Evolutionary conservation across 2,888 invertebrate species (phyloP), one percentile per base, ranked within the genome.

Genomic region (Sarcophaga carnaria): DNA sequence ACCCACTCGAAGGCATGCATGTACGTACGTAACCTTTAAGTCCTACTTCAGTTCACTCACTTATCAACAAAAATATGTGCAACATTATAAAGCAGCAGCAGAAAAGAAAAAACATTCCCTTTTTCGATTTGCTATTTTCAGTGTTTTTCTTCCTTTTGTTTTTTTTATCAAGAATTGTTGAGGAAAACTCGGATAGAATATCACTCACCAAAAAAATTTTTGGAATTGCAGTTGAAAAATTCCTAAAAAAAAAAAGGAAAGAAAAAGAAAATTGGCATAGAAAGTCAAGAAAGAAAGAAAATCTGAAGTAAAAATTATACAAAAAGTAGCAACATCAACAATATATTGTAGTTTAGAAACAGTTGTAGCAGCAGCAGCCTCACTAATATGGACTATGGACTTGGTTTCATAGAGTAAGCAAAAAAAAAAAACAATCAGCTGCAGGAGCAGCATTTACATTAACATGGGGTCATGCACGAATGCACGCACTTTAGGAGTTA

Each of bases 401-500:
- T 37, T 37, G 37, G 37, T 37, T 37, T 10, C 37, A 37, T 37
- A 6, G 37, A 37, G 37, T 1, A 37, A 37, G 6, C 5, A 27
- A 27, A 25, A 3, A 22, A 22, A 22, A 22, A 22, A 22, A 22
- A 25, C n/a, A 59, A 10, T 14, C 12, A 83, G 69, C 12, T 64
- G 3, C 25, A 67, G 62, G 6, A 83, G 54, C 62, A 78, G 64
- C 54, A 81, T 74, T 70, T 64, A 59, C 63, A 77, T 80, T 83
- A 80, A 69, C 81, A 14, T 71, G 37, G 71, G 86, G 82, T 85
- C 86, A 88, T 88, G 88, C 88, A 88, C 88, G 88, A 87, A 67
- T 75, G 87, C 85, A 82, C 78, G 88, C 85, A 81, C 59, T 84
- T 76, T 10, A 10, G 37, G 8, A 37, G 37, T 37, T 37, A 37